Percentiles rank a stretch among this genome's conserved stretches.
phyloP scores from a whole-genome alignment of 92 coral and sea anemone genomes.

The Hydrozoanthus gracilis region DNA sequence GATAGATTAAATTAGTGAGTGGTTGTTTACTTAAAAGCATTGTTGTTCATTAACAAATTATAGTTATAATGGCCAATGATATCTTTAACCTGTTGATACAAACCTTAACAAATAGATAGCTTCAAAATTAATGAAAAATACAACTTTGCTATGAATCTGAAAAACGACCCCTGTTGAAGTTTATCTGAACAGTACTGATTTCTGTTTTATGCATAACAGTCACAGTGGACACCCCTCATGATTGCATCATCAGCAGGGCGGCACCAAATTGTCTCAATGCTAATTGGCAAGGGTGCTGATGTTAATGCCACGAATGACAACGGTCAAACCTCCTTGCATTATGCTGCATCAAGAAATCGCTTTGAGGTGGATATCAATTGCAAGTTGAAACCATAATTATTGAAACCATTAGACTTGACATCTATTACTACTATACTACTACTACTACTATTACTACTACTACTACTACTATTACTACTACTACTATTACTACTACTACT shows the following conservation, averaged over 20 bases:
- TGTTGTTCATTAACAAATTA: too few species aligned
- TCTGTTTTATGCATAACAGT: conserved; percentile 45
- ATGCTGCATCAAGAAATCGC: conserved; percentile 96
- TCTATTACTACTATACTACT: too few species aligned
- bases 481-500: too few species aligned
- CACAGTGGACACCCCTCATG: conserved; percentile 96
- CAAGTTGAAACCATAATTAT: neutral
- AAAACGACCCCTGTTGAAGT: neutral
- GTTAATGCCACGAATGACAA: conserved; percentile 84
- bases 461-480: too few species aligned
- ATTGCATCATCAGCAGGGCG: conserved; percentile 97
- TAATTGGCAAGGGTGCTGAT: conserved; percentile 86
- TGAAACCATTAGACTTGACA: too few species aligned
- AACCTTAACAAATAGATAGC: too few species aligned
- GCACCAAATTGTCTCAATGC: conserved; percentile 74
- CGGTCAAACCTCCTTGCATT: conserved; percentile 92
- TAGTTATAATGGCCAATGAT: too few species aligned
- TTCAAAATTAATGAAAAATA: neutral
- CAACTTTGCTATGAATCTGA: neutral
- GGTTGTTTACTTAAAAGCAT: too few species aligned
- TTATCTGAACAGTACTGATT: too few species aligned
- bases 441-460: too few species aligned
- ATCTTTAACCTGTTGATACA: too few species aligned
- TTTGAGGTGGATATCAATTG: conserved; percentile 69
- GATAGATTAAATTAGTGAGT: too few species aligned